phyloP scores from a whole-genome alignment of 2,113 vertebrate genomes.

The Brienomyrus longianalis region DNA sequence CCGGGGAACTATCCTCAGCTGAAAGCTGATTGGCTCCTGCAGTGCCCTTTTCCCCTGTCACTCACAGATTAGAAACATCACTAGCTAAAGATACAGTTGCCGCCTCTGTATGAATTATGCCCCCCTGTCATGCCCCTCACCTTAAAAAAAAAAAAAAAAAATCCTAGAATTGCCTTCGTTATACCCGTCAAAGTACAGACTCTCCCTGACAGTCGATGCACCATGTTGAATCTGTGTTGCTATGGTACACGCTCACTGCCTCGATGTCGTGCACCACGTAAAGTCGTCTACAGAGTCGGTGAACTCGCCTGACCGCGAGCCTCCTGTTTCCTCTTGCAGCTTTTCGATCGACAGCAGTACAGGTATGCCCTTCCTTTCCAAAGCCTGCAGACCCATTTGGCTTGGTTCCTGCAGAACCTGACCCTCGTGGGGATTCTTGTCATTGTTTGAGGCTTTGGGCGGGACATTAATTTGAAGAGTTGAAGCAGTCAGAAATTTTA shows the following conservation, averaged over 20 bases:
- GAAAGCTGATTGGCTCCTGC: not conserved
- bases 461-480: not conserved
- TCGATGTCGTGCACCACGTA: not conserved
- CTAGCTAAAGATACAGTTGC: not conserved
- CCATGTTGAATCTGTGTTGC: not conserved
- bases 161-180: not conserved
- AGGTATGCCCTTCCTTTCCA: constrained; percentile 57
- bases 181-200: not conserved
- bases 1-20: not conserved
- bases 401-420: not conserved
- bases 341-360: constrained; percentile 76
- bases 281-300: not conserved
- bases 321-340: constrained; percentile 54
- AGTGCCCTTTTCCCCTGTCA: not conserved
- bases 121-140: not conserved
- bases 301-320: not conserved
- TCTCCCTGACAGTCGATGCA: not conserved
- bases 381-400: not conserved
- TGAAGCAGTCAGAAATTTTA: not conserved
- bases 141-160: not conserved
- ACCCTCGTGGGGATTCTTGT: not conserved
- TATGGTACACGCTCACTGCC: not conserved
- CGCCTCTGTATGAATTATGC: not conserved
- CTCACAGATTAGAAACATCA: not conserved
- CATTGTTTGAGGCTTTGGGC: not conserved